Conservation (phyloP, 2,888 invertebrate species). For the Lamellibrachia satsuma region DNA sequence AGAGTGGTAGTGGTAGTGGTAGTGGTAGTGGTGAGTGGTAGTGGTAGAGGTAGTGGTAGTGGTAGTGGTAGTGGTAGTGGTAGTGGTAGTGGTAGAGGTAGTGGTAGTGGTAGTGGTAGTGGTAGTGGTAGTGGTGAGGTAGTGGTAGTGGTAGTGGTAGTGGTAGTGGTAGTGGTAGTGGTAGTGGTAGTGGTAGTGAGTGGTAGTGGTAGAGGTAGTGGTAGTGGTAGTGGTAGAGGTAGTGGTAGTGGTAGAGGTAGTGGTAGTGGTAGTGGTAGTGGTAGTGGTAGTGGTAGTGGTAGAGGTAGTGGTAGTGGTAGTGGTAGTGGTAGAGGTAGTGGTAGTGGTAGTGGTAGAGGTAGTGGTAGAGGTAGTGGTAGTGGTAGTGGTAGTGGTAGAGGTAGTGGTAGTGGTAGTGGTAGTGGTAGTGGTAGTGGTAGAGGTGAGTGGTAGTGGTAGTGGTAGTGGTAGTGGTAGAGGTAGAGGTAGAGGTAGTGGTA, state of each 20-base stretch:
- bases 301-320: conserved; percentile 23
- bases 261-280: conserved; percentile 20
- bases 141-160: conserved; percentile 25
- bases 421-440: conserved; percentile 26
- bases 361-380: conserved; percentile 19
- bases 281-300: conserved; percentile 27
- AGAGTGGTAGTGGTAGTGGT: conserved; percentile 26
- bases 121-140: conserved; percentile 19
- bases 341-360: conserved; percentile 19
- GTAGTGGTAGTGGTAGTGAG: conserved; percentile 21
- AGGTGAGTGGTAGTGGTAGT: conserved; percentile 24
- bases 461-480: conserved; percentile 20
- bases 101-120: conserved; percentile 6
- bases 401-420: conserved; percentile 21
- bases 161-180: conserved; percentile 24
- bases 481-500: conserved; percentile 14
- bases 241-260: conserved; percentile 17
- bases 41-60: conserved; percentile 19
- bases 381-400: neutral
- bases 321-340: conserved; percentile 14
- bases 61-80: conserved; percentile 17
- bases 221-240: conserved; percentile 3
- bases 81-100: conserved; percentile 13
- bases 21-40: conserved; percentile 24
- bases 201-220: conserved; percentile 7